Conservation (phyloP, 2,113 vertebrate species). For the Leptocoma aspasia region DNA sequence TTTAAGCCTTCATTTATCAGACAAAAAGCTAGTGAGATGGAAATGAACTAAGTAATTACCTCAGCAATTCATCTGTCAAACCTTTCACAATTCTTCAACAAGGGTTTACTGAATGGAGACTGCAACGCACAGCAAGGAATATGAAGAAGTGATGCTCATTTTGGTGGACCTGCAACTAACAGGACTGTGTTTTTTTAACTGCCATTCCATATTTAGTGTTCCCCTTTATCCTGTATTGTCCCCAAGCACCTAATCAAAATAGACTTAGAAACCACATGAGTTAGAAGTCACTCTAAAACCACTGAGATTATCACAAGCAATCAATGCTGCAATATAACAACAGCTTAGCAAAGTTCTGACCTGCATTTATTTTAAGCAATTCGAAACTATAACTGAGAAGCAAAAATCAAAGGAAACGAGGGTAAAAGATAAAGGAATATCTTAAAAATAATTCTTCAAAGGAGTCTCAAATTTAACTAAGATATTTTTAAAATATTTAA, state of each 20-base stretch:
- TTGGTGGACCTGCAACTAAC: background rate
- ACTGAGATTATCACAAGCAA: background rate
- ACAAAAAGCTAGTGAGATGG: conserved; percentile 44
- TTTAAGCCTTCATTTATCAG: conserved; percentile 63
- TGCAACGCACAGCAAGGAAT: background rate
- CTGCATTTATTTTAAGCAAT: background rate
- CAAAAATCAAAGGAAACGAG: background rate
- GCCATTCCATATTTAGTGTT: conserved; percentile 4
- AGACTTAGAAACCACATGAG: background rate
- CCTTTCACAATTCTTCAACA: conserved; percentile 50
- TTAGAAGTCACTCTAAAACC: conserved; percentile 6
- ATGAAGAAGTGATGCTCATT: conserved; percentile 6
- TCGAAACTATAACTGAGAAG: background rate
- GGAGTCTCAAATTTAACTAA: background rate
- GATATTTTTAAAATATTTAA: background rate
- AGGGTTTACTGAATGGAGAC: background rate
- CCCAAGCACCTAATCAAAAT: conserved; percentile 12
- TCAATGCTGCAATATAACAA: background rate
- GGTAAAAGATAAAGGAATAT: background rate
- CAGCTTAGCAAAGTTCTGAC: background rate
- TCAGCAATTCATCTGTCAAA: conserved; percentile 64
- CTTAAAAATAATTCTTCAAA: background rate
- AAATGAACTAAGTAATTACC: conserved; percentile 66
- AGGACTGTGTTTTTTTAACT: background rate
- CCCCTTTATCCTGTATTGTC: background rate